A percentile compares a stretch with the other conserved stretches of the same genome.
phyloP scores from a whole-genome alignment of 2,888 invertebrate genomes.

The Ditylenchus weischeri region DNA sequence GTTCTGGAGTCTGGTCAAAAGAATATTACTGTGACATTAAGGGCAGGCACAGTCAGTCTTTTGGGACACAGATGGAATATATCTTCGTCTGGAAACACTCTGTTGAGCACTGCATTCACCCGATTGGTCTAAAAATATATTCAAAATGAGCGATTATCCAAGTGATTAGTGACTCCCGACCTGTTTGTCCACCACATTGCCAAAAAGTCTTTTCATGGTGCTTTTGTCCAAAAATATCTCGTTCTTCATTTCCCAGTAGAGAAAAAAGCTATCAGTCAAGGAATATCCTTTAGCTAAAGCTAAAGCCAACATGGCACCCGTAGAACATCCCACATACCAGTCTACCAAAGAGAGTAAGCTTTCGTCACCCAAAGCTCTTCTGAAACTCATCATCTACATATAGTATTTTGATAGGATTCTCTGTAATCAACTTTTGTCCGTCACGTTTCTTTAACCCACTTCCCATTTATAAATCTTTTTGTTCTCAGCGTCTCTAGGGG shows the following conservation, averaged over 20 bases:
- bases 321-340: slow-evolving; percentile 50
- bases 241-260: slow-evolving; percentile 53
- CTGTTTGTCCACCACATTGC: slow-evolving; percentile 45
- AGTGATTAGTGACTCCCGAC: background rate
- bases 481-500: no score
- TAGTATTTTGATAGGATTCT: no score
- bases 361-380: slow-evolving; percentile 49
- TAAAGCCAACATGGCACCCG: slow-evolving; percentile 51
- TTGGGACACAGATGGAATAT: slow-evolving; percentile 41
- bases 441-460: no score
- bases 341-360: slow-evolving; percentile 44
- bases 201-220: slow-evolving; percentile 48
- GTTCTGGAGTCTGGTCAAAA: no score
- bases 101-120: slow-evolving; percentile 42
- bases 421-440: no score
- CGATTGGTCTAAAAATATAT: slow-evolving; percentile 29
- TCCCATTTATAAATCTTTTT: no score
- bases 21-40: slow-evolving; percentile 23
- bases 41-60: slow-evolving; percentile 49
- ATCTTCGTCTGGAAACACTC: slow-evolving; percentile 44
- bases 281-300: slow-evolving; percentile 46
- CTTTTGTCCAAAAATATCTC: slow-evolving; percentile 51
- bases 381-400: background rate
- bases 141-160: no score
- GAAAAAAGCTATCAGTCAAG: slow-evolving; percentile 34